Conservation (phyloP, 1,140 invertebrate species). For the Helicoverpa armigera region DNA sequence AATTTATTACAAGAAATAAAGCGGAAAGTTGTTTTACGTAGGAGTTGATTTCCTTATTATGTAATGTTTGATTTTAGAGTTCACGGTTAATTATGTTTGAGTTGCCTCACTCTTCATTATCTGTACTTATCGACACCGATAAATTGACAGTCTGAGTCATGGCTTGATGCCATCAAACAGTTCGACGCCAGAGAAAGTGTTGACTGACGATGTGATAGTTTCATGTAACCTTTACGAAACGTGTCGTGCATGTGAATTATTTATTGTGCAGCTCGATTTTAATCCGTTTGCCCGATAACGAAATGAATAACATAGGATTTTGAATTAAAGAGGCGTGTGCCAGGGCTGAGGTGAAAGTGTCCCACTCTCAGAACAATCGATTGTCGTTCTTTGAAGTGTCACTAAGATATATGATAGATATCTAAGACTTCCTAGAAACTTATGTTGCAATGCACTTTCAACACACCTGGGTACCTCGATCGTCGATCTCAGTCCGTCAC, state of each 20-base stretch:
- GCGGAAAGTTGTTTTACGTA: conserved; percentile 26
- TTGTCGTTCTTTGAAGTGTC: conserved; percentile 75
- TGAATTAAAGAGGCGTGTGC: conserved; percentile 67
- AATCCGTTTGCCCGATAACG: conserved; percentile 66
- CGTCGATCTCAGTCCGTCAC: not conserved
- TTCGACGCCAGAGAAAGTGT: conserved; percentile 76
- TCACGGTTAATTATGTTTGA: conserved; percentile 39
- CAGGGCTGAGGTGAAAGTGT: conserved; percentile 76
- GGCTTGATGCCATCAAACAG: conserved; percentile 29
- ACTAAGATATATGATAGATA: conserved; percentile 73
- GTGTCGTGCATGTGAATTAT: conserved; percentile 71
- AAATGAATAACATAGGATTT: conserved; percentile 73
- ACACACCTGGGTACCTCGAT: conserved; percentile 31
- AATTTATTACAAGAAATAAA: conserved; percentile 25
- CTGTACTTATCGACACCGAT: conserved; percentile 34
- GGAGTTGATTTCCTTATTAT: conserved; percentile 27
- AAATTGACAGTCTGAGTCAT: conserved; percentile 43
- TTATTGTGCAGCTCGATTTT: conserved; percentile 69
- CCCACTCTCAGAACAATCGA: conserved; percentile 75
- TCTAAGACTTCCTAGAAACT: conserved; percentile 62
- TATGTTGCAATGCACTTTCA: conserved; percentile 64
- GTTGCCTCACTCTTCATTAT: conserved; percentile 29
- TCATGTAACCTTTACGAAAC: conserved; percentile 68
- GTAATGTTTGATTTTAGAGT: conserved; percentile 40
- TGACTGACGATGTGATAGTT: conserved; percentile 66